Base-by-base conservation (phyloP, 2,797 vertebrate species). In the Sardinella longiceps region DNA sequence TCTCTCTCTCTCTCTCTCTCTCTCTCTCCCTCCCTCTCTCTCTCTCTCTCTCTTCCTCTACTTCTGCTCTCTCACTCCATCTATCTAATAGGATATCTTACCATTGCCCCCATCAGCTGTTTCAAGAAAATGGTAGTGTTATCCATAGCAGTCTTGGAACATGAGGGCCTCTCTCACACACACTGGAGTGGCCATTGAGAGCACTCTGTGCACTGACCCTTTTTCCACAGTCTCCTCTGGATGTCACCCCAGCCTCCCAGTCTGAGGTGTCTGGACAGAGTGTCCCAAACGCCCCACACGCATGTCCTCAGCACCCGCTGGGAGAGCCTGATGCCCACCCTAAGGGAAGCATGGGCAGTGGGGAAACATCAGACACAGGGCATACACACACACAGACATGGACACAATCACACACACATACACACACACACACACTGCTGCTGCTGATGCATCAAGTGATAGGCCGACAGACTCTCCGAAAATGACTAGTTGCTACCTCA, bases 391-490 rank as follows among this genome's bases (percentile, higher is more conserved):
- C 48, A 50, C 48, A 50, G 12, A 50, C 48, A 50, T 15, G 12
- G 7, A 50, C 14, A 50, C 11, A 50, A 0, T 14, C 11, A 50
- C 48, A 50, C 1, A 50, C 11, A 50, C 11, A 14, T 15, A 50
- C 11, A 50, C 48, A 14, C 11, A 14, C 48, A 50, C 48, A 50
- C 48, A 50, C 48, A 50, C 48, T 50, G 48, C n/a, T 50, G 12
- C 14, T 50, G 48, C 48, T 50, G 48, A 50, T 50, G 48, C 48
- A 50, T 50, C 48, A 50, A 50, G 48, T 50, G 48, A 18, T 10
- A 63, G 60, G n/a, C n/a, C n/a, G n/a, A 63, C 60, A 66, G 60
- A 33, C 60, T 66, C 60, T 66, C 66, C 37, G 14, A 74, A 37
- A 74, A 74, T 74, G 66, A 74, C 66, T 74, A 0, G 5, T 30